A percentile compares a stretch with the other conserved stretches of the same genome.
phyloP scores from a whole-genome alignment of 2,797 vertebrate genomes.

The Ambastaia sidthimunki region DNA sequence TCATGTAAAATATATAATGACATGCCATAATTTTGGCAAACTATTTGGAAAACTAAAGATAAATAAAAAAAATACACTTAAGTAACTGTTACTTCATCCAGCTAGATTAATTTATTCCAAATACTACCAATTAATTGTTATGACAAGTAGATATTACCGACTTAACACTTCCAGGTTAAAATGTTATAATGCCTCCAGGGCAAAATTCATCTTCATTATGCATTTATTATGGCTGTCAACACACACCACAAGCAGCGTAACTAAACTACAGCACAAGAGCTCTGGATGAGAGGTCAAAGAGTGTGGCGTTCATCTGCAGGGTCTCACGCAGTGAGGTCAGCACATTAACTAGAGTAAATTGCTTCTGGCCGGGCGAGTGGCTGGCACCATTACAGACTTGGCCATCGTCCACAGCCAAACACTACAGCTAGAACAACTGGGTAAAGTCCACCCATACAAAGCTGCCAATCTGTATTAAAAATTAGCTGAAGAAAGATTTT shows the following conservation, averaged over 20 bases:
- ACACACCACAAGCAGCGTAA: background rate
- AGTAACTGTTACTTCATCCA: background rate
- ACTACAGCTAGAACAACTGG: slow-evolving; percentile 21
- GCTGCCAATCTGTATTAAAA: background rate
- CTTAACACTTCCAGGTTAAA: background rate
- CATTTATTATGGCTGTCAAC: background rate
- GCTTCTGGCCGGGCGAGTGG: slow-evolving; percentile 30
- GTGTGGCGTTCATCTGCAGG: background rate
- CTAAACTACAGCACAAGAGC: background rate
- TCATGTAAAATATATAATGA: too few relatives aligned
- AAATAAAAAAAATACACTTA: too few relatives aligned
- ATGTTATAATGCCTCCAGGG: background rate
- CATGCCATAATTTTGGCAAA: too few relatives aligned
- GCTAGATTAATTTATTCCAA: background rate
- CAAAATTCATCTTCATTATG: background rate
- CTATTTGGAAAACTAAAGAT: too few relatives aligned
- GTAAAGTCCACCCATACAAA: slow-evolving; percentile 8
- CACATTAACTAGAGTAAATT: slow-evolving; percentile 35
- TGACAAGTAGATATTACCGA: too few relatives aligned
- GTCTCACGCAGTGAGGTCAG: slow-evolving; percentile 37
- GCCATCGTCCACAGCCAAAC: slow-evolving; percentile 6
- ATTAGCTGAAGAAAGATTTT: background rate
- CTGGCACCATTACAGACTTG: slow-evolving; percentile 23
- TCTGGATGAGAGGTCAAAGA: background rate
- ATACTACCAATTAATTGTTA: background rate